Percentiles rank a stretch among this genome's conserved stretches.
phyloP scores from a whole-genome alignment of 2,113 vertebrate genomes.

The Macroglossus sobrinus region DNA sequence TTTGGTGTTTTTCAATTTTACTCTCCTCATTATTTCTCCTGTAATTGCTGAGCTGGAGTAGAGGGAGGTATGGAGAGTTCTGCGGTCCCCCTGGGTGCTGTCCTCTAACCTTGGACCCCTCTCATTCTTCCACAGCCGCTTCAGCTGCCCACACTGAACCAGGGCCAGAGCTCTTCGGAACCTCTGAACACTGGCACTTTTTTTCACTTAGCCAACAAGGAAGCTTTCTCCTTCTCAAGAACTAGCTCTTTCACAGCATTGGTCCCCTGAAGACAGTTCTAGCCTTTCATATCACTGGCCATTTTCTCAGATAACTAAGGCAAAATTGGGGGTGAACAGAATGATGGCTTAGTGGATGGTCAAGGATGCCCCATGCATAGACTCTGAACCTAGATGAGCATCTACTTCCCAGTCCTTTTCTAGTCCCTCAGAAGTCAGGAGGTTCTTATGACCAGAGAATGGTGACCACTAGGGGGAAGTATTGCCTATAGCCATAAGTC shows the following conservation, averaged over 20 bases:
- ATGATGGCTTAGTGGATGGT: not conserved
- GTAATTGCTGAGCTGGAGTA: not conserved
- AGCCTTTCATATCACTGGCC: not conserved
- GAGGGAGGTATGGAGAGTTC: not conserved
- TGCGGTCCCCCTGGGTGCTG: fast-evolving
- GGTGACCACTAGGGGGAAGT: constrained; percentile 5
- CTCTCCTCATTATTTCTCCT: not conserved
- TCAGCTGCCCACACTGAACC: too few species aligned
- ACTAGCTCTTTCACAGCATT: not conserved
- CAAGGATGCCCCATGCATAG: not conserved
- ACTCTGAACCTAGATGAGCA: not conserved
- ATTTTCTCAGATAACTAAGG: not conserved
- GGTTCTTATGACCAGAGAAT: not conserved
- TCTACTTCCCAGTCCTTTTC: not conserved
- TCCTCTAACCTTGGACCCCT: not conserved
- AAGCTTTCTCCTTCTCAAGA: not conserved
- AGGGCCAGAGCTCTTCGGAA: not conserved
- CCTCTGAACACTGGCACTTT: not conserved
- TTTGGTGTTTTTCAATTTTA: not conserved
- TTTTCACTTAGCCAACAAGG: not conserved
- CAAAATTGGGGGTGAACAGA: not conserved
- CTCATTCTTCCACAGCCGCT: not conserved
- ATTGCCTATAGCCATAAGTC: not conserved
- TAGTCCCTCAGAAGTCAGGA: not conserved
- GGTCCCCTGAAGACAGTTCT: not conserved